Conservation (phyloP, 2,797 vertebrate species). For the Aeoliscus strigatus region DNA sequence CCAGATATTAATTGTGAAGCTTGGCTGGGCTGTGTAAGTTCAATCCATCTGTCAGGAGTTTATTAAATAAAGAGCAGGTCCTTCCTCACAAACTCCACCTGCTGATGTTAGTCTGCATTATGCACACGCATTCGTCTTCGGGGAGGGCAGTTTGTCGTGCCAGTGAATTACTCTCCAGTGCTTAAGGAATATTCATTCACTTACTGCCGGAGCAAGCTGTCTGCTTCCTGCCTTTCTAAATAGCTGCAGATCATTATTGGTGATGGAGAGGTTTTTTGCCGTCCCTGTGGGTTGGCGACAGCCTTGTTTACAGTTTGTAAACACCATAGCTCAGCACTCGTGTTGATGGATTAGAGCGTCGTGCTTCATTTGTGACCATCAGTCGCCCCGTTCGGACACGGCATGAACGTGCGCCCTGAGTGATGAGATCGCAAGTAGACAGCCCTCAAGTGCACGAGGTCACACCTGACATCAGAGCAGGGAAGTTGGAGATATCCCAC, state of each 20-base stretch:
- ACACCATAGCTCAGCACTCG: constrained; percentile 49
- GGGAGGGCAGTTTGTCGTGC: constrained; percentile 49
- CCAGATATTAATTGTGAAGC: constrained; percentile 55
- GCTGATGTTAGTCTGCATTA: constrained; percentile 43
- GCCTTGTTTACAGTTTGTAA: constrained; percentile 54
- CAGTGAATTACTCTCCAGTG: constrained; percentile 54
- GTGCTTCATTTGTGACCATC: constrained; percentile 30
- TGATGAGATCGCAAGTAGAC: no score
- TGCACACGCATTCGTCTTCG: constrained; percentile 65
- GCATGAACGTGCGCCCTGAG: not conserved
- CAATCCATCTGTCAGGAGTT: constrained; percentile 50
- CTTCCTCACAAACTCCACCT: constrained; percentile 32
- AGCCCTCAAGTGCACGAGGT: no score
- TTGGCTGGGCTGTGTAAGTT: constrained; percentile 24
- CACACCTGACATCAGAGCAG: no score
- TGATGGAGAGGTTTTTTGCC: constrained; percentile 35
- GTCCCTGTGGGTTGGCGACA: constrained; percentile 37
- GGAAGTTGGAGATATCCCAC: no score
- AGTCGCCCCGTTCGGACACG: no score
- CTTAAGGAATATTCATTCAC: constrained; percentile 68
- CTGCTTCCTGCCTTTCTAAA: constrained; percentile 58
- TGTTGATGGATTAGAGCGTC: constrained; percentile 55
- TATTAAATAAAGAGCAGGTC: constrained; percentile 61
- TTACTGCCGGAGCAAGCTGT: constrained; percentile 56
- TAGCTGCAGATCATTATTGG: constrained; percentile 59